phyloP scores from a whole-genome alignment of 2,113 vertebrate genomes.

The Coryphaenoides rupestris region DNA sequence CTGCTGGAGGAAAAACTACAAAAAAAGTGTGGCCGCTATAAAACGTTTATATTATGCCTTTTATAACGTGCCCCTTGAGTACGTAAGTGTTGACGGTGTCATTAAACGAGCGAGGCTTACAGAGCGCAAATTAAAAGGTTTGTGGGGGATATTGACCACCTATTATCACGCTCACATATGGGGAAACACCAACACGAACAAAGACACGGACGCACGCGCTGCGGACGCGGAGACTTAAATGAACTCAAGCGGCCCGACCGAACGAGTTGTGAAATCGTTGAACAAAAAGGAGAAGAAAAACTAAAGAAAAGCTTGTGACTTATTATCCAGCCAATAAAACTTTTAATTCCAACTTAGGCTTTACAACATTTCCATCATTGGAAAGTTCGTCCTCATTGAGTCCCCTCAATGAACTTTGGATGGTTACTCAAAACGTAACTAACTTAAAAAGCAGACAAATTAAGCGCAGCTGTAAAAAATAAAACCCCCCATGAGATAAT shows the following conservation, averaged over 20 bases:
- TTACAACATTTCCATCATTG: neutral
- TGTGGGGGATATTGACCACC: too few species aligned
- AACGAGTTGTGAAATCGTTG: slow-evolving; percentile 41
- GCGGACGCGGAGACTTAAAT: slow-evolving; percentile 14
- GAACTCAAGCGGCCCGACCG: slow-evolving; percentile 45
- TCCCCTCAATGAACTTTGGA: too few species aligned
- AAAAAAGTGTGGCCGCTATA: slow-evolving; percentile 57
- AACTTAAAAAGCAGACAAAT: too few species aligned
- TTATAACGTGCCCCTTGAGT: slow-evolving; percentile 67
- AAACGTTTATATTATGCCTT: slow-evolving; percentile 69
- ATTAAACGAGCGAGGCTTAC: slow-evolving; percentile 63
- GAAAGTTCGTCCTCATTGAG: neutral
- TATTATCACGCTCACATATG: too few species aligned
- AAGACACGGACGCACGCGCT: slow-evolving; percentile 63
- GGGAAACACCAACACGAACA: too few species aligned
- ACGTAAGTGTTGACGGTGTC: slow-evolving; percentile 62
- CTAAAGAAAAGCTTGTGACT: slow-evolving; percentile 1
- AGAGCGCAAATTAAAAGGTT: too few species aligned
- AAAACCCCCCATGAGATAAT: too few species aligned
- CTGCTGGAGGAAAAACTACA: neutral
- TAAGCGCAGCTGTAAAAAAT: too few species aligned
- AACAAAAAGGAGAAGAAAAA: slow-evolving; percentile 51
- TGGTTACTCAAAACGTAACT: too few species aligned
- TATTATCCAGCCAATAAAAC: slow-evolving; percentile 35
- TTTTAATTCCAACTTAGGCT: slow-evolving; percentile 3